Percentiles rank a stretch among this genome's conserved stretches.
Evolutionary conservation across 2,113 vertebrate species (phyloP).

Genomic region (Paramisgurnus dabryanus): DNA sequence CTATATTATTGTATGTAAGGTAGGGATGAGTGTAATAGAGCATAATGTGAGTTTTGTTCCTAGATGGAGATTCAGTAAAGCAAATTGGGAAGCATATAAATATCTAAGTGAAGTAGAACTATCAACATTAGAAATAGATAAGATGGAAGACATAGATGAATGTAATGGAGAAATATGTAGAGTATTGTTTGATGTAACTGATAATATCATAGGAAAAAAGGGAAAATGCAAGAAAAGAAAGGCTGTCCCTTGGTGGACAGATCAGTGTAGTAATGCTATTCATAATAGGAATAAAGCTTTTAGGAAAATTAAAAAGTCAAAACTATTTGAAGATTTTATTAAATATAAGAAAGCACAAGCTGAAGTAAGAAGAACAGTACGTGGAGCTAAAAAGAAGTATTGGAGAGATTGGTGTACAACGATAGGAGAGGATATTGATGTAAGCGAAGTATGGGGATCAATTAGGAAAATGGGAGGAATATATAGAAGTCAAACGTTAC

Average conservation of each 20-base stretch:
- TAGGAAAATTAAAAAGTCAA: too few relatives aligned
- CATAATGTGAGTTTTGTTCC: neutral
- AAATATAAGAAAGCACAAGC: too few relatives aligned
- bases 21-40: neutral
- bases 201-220: neutral
- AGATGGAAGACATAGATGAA: neutral
- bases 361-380: too few relatives aligned
- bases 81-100: neutral
- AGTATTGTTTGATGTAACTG: neutral
- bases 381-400: too few relatives aligned
- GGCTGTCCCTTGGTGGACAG: too few relatives aligned
- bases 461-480: neutral
- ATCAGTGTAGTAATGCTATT: too few relatives aligned
- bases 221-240: neutral
- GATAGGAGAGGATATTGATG: neutral
- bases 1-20: neutral
- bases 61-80: slow-evolving; percentile 1
- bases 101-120: too few relatives aligned
- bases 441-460: neutral
- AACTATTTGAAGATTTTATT: too few relatives aligned
- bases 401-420: too few relatives aligned
- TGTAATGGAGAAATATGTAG: neutral
- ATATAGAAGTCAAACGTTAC: neutral
- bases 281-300: too few relatives aligned
- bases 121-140: neutral